phyloP scores from a whole-genome alignment of 1,140 invertebrate genomes.

The Camponotus vicinus region DNA sequence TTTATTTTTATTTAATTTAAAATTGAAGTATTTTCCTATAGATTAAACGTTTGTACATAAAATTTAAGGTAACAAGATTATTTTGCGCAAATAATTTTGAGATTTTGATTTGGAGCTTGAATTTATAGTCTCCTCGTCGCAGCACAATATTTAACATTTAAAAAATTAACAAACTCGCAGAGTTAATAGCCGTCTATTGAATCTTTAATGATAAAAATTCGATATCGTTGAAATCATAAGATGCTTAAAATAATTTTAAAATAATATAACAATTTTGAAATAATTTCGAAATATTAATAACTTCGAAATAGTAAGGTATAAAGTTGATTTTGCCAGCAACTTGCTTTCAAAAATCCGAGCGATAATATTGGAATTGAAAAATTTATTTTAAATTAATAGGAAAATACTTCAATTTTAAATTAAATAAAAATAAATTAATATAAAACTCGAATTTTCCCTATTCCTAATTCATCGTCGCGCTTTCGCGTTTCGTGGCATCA shows the following conservation, averaged over 20 bases:
- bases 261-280: too few relatives aligned
- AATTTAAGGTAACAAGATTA: neutral
- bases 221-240: neutral
- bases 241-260: neutral
- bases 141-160: neutral
- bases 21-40: too few relatives aligned
- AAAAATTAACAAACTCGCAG: too few relatives aligned
- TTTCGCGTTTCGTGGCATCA: conserved; percentile 43
- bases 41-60: neutral
- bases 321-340: conserved; percentile 9
- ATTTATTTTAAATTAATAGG: too few relatives aligned
- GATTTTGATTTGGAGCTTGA: too few relatives aligned
- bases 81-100: neutral
- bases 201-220: neutral
- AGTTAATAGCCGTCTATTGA: too few relatives aligned
- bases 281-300: too few relatives aligned
- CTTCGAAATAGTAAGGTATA: neutral
- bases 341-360: neutral
- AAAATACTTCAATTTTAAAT: too few relatives aligned
- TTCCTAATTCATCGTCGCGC: conserved; percentile 34
- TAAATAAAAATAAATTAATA: too few relatives aligned
- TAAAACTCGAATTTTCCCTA: neutral
- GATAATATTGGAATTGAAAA: too few relatives aligned
- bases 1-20: too few relatives aligned
- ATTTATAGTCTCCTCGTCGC: neutral